Evolutionary conservation across 2,888 invertebrate species (phyloP), one percentile per base, ranked within the genome.

Genomic region (Hirtodrosophila alboralis): DNA sequence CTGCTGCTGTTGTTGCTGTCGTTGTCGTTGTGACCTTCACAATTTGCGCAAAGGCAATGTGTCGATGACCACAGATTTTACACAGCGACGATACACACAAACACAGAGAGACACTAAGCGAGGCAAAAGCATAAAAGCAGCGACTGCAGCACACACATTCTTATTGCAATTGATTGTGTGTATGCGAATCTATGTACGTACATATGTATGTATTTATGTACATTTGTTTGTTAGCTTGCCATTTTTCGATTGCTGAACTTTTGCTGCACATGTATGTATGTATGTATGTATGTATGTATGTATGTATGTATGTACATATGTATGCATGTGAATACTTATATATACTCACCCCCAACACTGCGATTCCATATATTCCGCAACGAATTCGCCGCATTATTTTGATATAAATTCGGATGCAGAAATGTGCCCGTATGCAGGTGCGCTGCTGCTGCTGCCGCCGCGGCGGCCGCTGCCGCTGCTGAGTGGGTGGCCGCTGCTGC

Each of bases 381-480:
- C 63, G 91, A 89, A 74, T 90, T 90, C 72, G 91, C 91, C 65
- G 79, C 84, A 69, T 79, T 86, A 91, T 93, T 93, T 90, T 93
- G 94, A 91, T 94, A 94, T 91, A 94, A 93, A 89, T 94, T 94
- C 73, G 92, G 91, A 90, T 94, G 93, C 91, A 94, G 93, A 89
- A 91, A 91, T 90, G 92, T 88, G 86, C 91, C 88, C 83, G 91
- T 89, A 81, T 84, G 80, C 66, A 86, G 87, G 91, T 83, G 83
- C 31, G 79, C 79, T 12, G 86, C 80, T 60, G 86, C 86, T 18
- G 80, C 84, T 9, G 81, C 80, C 21, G 84, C 80, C 13, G 80
- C 79, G 10, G 79, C 84, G 8, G 78, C 79, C 5, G 86, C 75
- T 16, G 75, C 80, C 18, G 76, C 75, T 14, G 78, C 86, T 27